Evolutionary conservation across 2,113 vertebrate genomes (phyloP).

Genomic region (Stegastes partitus): DNA sequence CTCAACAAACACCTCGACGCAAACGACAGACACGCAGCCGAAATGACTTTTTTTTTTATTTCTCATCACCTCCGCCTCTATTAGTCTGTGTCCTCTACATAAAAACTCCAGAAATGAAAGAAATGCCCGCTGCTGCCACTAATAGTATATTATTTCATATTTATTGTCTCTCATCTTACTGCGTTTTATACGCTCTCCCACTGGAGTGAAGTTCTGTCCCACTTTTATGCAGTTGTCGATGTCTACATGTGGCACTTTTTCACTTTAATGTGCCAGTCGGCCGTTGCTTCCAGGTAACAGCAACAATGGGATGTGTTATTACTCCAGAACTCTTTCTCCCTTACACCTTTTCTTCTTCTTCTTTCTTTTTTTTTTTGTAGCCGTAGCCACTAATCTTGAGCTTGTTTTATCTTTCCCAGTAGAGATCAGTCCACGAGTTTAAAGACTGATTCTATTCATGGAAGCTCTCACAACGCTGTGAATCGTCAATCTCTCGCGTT

Average conservation of each 20-base stretch:
- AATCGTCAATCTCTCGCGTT: constrained; percentile 21
- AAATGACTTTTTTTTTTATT: constrained; percentile 65
- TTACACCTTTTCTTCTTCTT: neutral
- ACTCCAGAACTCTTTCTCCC: constrained; percentile 23
- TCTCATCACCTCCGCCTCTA: constrained; percentile 48
- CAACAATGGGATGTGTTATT: constrained; percentile 40
- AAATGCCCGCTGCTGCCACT: neutral
- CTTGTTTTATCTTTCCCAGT: constrained; percentile 42
- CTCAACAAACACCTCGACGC: constrained; percentile 61
- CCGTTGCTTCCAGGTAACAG: constrained; percentile 44
- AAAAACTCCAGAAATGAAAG: constrained; percentile 29
- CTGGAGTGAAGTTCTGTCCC: constrained; percentile 28
- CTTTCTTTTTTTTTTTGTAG: neutral
- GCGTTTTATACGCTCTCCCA: constrained; percentile 44
- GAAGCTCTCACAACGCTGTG: constrained; percentile 17
- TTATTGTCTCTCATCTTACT: constrained; percentile 38
- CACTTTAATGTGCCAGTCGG: constrained; percentile 58
- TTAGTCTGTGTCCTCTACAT: constrained; percentile 39
- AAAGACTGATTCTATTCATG: constrained; percentile 32
- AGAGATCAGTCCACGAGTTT: constrained; percentile 38
- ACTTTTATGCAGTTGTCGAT: constrained; percentile 34
- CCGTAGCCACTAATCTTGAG: constrained; percentile 26
- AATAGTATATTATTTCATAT: constrained; percentile 41
- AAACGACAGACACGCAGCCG: constrained; percentile 53
- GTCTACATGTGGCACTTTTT: constrained; percentile 43